A percentile compares a stretch with the other conserved stretches of the same genome.
phyloP scores from a whole-genome alignment of 37 sponge, comb jelly and placozoan species.

The Chondrilla cf. caribensis region DNA sequence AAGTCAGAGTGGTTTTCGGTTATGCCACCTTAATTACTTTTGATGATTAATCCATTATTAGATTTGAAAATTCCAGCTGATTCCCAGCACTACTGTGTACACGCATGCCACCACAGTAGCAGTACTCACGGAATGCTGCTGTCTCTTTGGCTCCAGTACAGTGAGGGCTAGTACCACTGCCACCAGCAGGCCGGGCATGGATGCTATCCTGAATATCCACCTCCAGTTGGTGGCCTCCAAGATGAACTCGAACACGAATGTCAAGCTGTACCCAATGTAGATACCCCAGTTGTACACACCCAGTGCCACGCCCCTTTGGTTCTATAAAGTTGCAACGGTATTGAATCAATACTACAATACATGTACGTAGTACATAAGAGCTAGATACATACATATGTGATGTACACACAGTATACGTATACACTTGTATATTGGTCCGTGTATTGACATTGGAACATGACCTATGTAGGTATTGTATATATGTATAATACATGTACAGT shows the following conservation, averaged over 20 bases:
- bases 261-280: constrained; percentile 31
- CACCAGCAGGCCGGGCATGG: constrained; percentile 54
- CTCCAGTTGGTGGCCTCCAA: constrained; percentile 47
- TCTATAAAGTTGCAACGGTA: constrained; percentile 2
- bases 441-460: no score
- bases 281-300: constrained; percentile 47
- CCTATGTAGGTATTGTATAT: no score
- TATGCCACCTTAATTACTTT: no score
- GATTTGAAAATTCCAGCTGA: no score
- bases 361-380: no score
- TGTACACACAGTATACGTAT: no score
- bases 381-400: neutral
- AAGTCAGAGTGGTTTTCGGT: no score
- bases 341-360: neutral
- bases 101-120: no score
- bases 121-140: neutral
- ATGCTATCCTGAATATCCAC: constrained; percentile 61
- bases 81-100: no score
- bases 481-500: no score
- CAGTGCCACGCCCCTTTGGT: constrained; percentile 31
- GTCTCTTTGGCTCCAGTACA: constrained; percentile 61
- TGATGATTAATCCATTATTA: no score
- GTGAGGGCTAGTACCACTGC: constrained; percentile 41
- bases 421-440: no score
- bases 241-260: constrained; percentile 60